Conservation (phyloP, 2,888 invertebrate species). For the Oxycera nigricornis region DNA sequence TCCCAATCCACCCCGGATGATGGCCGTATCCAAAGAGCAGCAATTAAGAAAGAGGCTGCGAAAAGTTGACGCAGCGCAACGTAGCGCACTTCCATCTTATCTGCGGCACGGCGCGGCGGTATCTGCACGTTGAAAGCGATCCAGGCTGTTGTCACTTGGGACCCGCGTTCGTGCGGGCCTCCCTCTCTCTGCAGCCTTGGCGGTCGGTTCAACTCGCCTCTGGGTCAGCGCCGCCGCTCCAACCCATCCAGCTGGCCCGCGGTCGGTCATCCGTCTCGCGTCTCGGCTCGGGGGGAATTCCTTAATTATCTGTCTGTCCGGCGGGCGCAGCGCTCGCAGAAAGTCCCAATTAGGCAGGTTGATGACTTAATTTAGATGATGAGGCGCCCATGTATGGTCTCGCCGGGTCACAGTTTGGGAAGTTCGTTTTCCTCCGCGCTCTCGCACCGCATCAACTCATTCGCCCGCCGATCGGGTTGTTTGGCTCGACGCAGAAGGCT, state of each 20-base stretch:
- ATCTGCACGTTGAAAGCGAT: neutral
- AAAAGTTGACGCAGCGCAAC: neutral
- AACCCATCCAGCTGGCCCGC: neutral
- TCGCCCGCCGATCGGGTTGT: too few relatives aligned
- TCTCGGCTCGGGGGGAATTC: conserved; percentile 22
- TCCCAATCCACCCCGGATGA: conserved; percentile 1
- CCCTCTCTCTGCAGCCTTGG: neutral
- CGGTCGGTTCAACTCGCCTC: conserved; percentile 16
- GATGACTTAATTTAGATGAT: conserved; percentile 63
- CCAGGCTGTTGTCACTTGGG: conserved; percentile 12
- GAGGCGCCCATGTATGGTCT: conserved; percentile 56
- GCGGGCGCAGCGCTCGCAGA: conserved; percentile 51
- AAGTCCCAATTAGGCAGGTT: conserved; percentile 63
- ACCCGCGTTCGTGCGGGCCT: neutral
- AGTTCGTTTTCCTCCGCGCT: conserved; percentile 8
- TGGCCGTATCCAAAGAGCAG: conserved; percentile 10
- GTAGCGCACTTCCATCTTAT: conserved; percentile 14
- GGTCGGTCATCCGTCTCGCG: conserved; percentile 13
- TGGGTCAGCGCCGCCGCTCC: neutral
- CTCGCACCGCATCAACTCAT: neutral
- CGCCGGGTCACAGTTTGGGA: neutral
- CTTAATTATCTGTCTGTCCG: conserved; percentile 45
- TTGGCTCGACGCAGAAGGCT: too few relatives aligned
- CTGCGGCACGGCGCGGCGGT: neutral
- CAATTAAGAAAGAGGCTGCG: conserved; percentile 36